Evolutionary conservation across 2,797 vertebrate genomes (phyloP), one percentile per base, ranked within the genome.

Genomic region (Lacerta agilis): DNA sequence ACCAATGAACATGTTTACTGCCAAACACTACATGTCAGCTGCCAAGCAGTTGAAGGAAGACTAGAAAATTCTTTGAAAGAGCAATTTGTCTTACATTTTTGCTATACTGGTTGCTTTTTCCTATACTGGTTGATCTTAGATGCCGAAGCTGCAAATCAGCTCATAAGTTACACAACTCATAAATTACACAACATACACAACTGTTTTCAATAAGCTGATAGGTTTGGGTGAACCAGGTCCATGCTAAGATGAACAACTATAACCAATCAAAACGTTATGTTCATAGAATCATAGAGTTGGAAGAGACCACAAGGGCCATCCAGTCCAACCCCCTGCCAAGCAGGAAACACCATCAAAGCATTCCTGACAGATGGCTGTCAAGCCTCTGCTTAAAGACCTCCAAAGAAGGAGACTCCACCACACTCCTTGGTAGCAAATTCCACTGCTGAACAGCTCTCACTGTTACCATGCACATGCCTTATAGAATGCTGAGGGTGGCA

Each of bases 151-250:
- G 69, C 90, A 90, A 89, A 92, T 92, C 61, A 0, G 49, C 33
- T 85, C 69, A 64, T 3, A 4, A 89, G 81, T 82, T 23, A 33
- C 33, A 33, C 33, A 33, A 33, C 33, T 33, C 33, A 33, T 33
- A 33, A 33, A 33, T 33, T 33, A 33, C 33, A 33, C 33, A 78
- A 73, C 69, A 86, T 87, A 73, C 55, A 79, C 77, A 4, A 1
- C 36, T 75, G 85, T 85, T 91, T 85, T 73, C 89, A 91, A 94
- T 69, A 93, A 94, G 91, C 90, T 69, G 93, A 88, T 5, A 45
- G 79, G 18, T 17, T 36, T 71, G 38, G 76, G 25, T 85, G 86
- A 75, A 83, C 85, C 58, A 79, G 79, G 88, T 84, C 71, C 0
- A 0, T 66, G 84, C 18, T 27, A 81, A 84, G 85, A 82, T 0